phyloP scores from a whole-genome alignment of 2,888 invertebrate genomes.

The Eugnorisma glareosa region DNA sequence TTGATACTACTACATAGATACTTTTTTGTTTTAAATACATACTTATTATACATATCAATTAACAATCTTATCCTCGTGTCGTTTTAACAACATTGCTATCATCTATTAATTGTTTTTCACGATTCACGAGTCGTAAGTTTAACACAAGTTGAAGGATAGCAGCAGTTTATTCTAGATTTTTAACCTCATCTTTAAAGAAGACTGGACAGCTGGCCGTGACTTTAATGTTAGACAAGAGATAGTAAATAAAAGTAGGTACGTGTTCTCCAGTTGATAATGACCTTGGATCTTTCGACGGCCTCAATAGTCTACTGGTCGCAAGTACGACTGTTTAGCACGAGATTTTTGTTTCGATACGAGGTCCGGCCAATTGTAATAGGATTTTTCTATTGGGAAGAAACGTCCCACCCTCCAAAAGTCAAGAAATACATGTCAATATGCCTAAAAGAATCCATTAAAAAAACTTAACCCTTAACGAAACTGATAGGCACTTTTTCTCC shows the following conservation, averaged over 20 bases:
- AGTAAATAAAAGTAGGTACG: background rate
- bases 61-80: background rate
- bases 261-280: background rate
- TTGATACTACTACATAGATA: too few species aligned
- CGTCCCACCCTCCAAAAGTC: too few species aligned
- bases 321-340: background rate
- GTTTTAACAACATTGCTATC: background rate
- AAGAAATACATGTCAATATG: too few species aligned
- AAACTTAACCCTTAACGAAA: too few species aligned
- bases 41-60: too few species aligned
- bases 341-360: background rate
- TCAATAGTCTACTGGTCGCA: background rate
- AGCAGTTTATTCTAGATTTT: conserved; percentile 4
- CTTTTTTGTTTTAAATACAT: too few species aligned
- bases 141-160: background rate
- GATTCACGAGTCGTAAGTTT: background rate
- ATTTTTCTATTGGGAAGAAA: background rate
- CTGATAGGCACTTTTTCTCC: too few species aligned
- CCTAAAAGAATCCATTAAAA: too few species aligned
- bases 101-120: background rate
- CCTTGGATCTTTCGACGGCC: background rate
- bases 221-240: background rate
- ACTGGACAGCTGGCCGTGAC: conserved; percentile 17
- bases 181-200: background rate
- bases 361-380: background rate